Conservation (phyloP, 64 coral and sea anemone species). For the Dendronephthya gigantea region DNA sequence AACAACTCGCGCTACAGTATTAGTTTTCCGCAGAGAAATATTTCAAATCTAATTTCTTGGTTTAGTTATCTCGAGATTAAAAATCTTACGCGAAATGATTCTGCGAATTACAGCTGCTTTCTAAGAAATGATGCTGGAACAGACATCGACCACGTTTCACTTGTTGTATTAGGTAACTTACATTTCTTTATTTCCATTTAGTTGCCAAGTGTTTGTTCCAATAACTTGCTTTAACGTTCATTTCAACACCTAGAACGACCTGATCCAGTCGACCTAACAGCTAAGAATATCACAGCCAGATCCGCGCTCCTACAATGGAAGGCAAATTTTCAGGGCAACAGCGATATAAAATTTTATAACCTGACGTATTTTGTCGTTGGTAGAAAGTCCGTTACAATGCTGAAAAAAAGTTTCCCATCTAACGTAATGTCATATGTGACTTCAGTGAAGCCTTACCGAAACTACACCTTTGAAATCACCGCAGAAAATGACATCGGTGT, state of each 20-base stretch:
- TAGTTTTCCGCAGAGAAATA: neutral
- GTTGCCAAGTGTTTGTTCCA: too few relatives aligned
- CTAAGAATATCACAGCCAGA: neutral
- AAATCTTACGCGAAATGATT: neutral
- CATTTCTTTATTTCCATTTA: neutral
- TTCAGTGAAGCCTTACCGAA: neutral
- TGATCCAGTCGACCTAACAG: neutral
- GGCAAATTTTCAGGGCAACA: neutral
- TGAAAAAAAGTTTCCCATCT: neutral
- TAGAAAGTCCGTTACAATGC: neutral
- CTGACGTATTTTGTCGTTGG: neutral
- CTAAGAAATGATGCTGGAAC: neutral
- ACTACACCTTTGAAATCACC: neutral
- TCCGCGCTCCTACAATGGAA: neutral
- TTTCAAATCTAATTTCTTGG: neutral
- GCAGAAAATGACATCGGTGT: neutral
- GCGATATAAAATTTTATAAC: neutral
- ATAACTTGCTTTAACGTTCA: neutral
- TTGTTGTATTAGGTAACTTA: neutral
- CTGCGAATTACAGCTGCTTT: neutral
- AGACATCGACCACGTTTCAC: neutral
- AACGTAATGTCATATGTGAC: neutral
- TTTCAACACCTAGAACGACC: neutral
- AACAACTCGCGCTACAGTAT: neutral
- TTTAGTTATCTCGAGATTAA: neutral